Evolutionary conservation across 1,140 invertebrate species (phyloP), one percentile per base, ranked within the genome.

Genomic region (Varroa destructor): DNA sequence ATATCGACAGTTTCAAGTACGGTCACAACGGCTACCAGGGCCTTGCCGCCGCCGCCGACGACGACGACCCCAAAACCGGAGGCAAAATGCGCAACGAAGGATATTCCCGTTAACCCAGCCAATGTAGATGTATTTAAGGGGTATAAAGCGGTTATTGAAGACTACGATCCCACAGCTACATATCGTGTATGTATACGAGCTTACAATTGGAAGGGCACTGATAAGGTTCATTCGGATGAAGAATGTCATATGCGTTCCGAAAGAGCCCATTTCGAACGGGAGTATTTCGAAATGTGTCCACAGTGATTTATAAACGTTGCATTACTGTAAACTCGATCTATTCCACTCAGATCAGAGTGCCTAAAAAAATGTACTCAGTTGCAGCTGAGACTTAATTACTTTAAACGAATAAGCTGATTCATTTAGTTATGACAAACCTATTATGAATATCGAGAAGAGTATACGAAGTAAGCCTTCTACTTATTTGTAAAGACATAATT

Each of bases 201-300:
- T 40, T 67, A 67, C 37, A 67, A 67, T 67, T 67, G 46, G 12
- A 67, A 67, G 46, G 61, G 61, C 46, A 67, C 61, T 46, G 61
- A 67, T 46, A 67, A 67, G 61, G 40, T 67, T 10, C 61, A 67
- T 40, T 67, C 61, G 40, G 61, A 67, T 3, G 61, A 67, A 40
- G 61, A 67, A 8, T 67, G 61, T 37, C 61, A 67, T 12, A 67
- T 46, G 61, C 10, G 61, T 12, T 14, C 12, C 5, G 61, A 67
- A 2, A 12, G 61, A 40, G 61, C 61, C 2, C 61, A 67, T 67
- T 67, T 67, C 61, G 61, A 67, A 37, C 40, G 46, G 37, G 40
- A 43, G 10, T 67, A 67, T 37, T 67, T 67, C 8, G 61, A 67
- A 8, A 67, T 67, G 61, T 67, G 61, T 67, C 61, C 61, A 14